These are phyloP conservation scores for Anabacerthia variegaticeps DNA, from an alignment of 2,797 vertebrate genomes.

Conservation along the genomic window DNA sequence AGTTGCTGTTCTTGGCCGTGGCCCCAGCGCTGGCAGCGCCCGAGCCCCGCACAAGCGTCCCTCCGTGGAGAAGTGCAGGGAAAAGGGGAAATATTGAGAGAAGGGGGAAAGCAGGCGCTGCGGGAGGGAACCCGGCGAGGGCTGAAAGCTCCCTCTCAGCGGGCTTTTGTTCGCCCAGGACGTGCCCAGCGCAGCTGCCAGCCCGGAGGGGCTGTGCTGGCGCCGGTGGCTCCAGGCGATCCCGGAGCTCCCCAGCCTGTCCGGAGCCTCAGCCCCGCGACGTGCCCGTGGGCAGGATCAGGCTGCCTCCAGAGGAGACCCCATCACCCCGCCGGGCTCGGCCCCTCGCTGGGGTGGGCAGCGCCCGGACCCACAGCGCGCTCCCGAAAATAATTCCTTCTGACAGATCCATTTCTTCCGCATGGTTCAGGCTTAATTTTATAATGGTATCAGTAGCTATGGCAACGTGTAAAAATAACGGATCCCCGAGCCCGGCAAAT, in stretches of 20 bases:
- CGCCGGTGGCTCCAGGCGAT: neutral
- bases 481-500: slow-evolving; percentile 67
- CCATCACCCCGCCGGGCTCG: neutral
- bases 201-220: neutral
- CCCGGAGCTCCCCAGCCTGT: neutral
- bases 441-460: slow-evolving; percentile 76
- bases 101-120: neutral
- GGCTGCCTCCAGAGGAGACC: neutral
- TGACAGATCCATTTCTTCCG: slow-evolving; percentile 74
- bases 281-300: neutral
- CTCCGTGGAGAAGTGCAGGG: neutral
- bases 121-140: neutral
- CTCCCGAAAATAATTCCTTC: slow-evolving; percentile 70
- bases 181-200: slow-evolving; percentile 6
- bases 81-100: slow-evolving; percentile 35
- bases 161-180: neutral
- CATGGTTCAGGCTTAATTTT: slow-evolving; percentile 78
- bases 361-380: slow-evolving; percentile 19
- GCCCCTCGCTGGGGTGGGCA: neutral
- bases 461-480: slow-evolving; percentile 77
- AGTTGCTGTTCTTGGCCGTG: neutral
- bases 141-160: neutral
- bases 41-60: neutral
- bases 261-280: neutral
- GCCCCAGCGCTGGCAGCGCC: neutral